Conservation (phyloP, 2,113 vertebrate genomes). For the Tylochromis polylepis region DNA sequence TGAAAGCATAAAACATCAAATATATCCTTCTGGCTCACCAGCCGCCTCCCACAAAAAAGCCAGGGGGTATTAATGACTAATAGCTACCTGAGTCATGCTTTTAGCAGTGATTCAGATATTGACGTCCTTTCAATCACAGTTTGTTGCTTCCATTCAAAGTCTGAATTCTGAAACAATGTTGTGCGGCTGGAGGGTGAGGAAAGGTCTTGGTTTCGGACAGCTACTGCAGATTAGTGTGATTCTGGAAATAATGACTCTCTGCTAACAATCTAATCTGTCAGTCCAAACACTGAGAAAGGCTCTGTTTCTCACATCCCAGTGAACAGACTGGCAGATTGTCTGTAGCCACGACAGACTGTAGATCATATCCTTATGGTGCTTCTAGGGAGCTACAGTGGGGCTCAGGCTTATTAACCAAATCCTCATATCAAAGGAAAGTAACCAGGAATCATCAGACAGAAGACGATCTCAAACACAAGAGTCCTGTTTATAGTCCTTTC, state of each 20-base stretch:
- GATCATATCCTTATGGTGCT: slow-evolving; percentile 46
- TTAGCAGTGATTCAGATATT: neutral
- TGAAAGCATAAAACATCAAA: neutral
- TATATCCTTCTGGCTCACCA: neutral
- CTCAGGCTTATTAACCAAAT: slow-evolving; percentile 30
- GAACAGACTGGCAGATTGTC: slow-evolving; percentile 60
- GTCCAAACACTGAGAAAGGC: slow-evolving; percentile 43
- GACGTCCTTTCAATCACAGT: neutral
- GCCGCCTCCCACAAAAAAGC: neutral
- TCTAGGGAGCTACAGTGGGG: slow-evolving; percentile 6
- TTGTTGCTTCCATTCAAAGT: slow-evolving; percentile 6
- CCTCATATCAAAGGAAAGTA: slow-evolving; percentile 39
- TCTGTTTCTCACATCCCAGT: slow-evolving; percentile 43
- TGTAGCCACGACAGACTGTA: slow-evolving; percentile 35
- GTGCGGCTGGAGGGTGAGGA: slow-evolving; percentile 1
- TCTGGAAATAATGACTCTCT: slow-evolving; percentile 60
- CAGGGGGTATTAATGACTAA: slow-evolving; percentile 16
- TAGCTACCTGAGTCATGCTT: neutral
- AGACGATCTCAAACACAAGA: slow-evolving; percentile 18
- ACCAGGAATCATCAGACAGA: neutral
- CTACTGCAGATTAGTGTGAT: slow-evolving; percentile 45
- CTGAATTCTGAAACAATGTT: slow-evolving; percentile 22
- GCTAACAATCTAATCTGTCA: slow-evolving; percentile 58
- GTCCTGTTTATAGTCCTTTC: neutral
- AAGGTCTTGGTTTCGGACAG: slow-evolving; percentile 37